Conservation (phyloP, 2,888 invertebrate species). For the Trichacis sp. region DNA sequence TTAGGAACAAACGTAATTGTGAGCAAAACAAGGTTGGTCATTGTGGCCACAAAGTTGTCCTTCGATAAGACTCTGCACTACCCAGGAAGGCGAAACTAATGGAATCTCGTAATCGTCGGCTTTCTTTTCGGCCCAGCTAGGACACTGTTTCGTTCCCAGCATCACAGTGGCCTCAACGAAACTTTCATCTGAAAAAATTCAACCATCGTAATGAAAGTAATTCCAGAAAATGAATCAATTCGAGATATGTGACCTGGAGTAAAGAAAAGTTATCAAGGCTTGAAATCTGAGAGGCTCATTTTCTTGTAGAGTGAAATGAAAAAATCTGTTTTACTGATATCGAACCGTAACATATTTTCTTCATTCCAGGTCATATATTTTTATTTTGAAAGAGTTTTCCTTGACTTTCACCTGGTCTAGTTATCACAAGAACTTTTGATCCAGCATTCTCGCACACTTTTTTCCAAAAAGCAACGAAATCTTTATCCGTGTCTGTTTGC, state of each 20-base stretch:
- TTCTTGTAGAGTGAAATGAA: no score
- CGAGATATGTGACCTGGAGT: no score
- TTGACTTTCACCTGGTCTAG: conserved; percentile 51
- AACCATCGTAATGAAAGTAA: no score
- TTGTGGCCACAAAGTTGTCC: conserved; percentile 71
- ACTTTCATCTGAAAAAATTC: conserved; percentile 44
- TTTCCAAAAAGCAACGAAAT: conserved; percentile 75
- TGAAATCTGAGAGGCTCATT: no score
- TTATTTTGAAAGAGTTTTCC: conserved; percentile 37
- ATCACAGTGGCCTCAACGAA: conserved; percentile 67
- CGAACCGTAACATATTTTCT: no score
- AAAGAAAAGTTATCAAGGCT: no score
- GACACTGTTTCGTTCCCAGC: conserved; percentile 76
- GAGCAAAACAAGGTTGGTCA: conserved; percentile 71
- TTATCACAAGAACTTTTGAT: conserved; percentile 53
- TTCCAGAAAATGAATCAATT: no score
- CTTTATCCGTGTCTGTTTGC: conserved; percentile 64
- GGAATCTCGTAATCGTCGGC: conserved; percentile 75
- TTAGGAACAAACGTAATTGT: conserved; percentile 63
- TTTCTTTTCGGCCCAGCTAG: conserved; percentile 70
- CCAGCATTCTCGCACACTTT: conserved; percentile 74
- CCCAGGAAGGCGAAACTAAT: conserved; percentile 78
- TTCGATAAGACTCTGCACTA: conserved; percentile 77
- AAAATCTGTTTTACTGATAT: no score
- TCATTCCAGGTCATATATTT: conserved; percentile 56